phyloP scores from a whole-genome alignment of 1,140 invertebrate species.

The Temnothorax curvispinosus region DNA sequence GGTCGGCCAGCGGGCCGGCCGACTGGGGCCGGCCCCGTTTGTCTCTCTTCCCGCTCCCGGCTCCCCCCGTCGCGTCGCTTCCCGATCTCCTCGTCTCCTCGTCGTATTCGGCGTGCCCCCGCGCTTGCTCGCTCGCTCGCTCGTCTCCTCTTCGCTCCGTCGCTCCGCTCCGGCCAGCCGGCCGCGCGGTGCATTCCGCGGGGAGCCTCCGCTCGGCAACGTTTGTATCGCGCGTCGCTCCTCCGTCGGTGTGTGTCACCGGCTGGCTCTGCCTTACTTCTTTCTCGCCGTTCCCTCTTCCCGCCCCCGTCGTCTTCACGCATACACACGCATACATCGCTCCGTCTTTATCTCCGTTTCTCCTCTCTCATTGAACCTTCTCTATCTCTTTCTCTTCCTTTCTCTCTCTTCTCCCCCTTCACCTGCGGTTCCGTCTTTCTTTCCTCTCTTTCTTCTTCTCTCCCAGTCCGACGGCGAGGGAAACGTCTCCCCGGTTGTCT shows the following conservation, averaged over 20 bases:
- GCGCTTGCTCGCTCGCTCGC: neutral
- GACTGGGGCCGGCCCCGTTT: neutral
- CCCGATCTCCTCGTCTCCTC: neutral
- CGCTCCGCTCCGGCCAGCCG: constrained; percentile 13
- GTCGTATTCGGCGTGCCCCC: neutral
- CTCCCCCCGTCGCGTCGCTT: neutral
- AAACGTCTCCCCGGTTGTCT: constrained; percentile 64
- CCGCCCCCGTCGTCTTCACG: neutral
- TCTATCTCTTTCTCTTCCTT: constrained; percentile 9
- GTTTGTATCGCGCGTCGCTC: constrained; percentile 23
- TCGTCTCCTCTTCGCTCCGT: constrained; percentile 3
- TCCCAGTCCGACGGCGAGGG: constrained; percentile 28
- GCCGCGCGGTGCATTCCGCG: constrained; percentile 45
- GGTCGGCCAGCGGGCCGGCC: neutral
- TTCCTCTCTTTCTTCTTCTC: constrained; percentile 53
- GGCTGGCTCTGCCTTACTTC: constrained; percentile 39
- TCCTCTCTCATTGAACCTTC: neutral
- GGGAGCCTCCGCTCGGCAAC: constrained; percentile 43
- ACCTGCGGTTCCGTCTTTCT: constrained; percentile 43
- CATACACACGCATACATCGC: neutral
- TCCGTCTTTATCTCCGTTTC: constrained; percentile 32
- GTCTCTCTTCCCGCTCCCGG: neutral
- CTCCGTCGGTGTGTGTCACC: constrained; percentile 49
- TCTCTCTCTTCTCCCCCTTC: constrained; percentile 33
- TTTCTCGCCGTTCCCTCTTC: neutral